Percentiles rank a stretch among this genome's conserved stretches.
Evolutionary conservation across 2,113 vertebrate species (phyloP).

Genomic region (Notothenia coriiceps): DNA sequence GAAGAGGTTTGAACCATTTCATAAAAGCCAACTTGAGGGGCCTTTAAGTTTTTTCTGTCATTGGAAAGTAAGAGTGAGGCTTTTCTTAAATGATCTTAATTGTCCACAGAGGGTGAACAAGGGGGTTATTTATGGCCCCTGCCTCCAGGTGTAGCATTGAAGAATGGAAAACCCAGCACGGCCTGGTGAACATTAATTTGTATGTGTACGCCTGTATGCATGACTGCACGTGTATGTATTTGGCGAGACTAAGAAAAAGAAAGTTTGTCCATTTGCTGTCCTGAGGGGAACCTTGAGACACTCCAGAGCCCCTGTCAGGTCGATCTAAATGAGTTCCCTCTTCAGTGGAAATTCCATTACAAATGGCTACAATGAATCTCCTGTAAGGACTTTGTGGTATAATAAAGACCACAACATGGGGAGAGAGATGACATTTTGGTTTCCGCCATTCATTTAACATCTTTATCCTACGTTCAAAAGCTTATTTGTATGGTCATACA

Average conservation of each 20-base stretch:
- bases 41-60: slow-evolving; percentile 22
- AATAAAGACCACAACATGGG: slow-evolving; percentile 7
- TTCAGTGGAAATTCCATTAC: slow-evolving; percentile 60
- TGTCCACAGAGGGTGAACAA: slow-evolving; percentile 19
- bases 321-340: slow-evolving; percentile 23
- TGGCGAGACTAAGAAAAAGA: slow-evolving; percentile 6
- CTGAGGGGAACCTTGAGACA: slow-evolving; percentile 44
- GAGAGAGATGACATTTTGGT: slow-evolving; percentile 24
- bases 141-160: slow-evolving; percentile 48
- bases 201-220: slow-evolving; percentile 8
- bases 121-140: slow-evolving; percentile 40
- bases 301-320: slow-evolving; percentile 30
- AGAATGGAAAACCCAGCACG: slow-evolving; percentile 36
- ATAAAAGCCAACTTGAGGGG: background rate
- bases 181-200: slow-evolving; percentile 31
- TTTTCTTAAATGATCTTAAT: slow-evolving; percentile 41
- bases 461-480: background rate
- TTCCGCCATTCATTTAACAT: slow-evolving; percentile 26
- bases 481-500: too few relatives aligned
- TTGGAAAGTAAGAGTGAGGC: slow-evolving; percentile 16
- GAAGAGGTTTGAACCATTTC: background rate
- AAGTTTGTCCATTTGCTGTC: slow-evolving; percentile 24
- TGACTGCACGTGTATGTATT: slow-evolving; percentile 1
- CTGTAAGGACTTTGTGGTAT: slow-evolving; percentile 25
- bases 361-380: slow-evolving; percentile 42